These are phyloP conservation scores for Tachypleus tridentatus DNA, from an alignment of 1,140 invertebrate genomes.

Conservation along the genomic window DNA sequence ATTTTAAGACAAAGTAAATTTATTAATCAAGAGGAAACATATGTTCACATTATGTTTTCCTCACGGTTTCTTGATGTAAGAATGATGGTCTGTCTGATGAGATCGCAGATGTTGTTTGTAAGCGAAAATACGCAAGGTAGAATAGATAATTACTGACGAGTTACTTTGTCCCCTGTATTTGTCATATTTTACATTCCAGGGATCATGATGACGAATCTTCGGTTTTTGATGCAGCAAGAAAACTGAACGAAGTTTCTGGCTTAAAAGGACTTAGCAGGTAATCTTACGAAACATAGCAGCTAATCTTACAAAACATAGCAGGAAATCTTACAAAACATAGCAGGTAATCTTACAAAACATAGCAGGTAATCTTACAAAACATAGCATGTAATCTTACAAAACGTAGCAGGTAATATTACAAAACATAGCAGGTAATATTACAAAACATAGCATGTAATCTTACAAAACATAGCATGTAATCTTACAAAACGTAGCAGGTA, in stretches of 20 bases:
- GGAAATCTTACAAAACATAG: neutral
- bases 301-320: neutral
- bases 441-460: conserved; percentile 36
- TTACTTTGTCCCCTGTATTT: neutral
- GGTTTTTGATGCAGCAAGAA: conserved; percentile 84
- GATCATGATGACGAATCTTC: conserved; percentile 92
- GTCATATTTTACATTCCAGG: conserved; percentile 34
- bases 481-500: neutral
- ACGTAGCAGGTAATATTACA: neutral
- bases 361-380: neutral
- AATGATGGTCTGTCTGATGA: too few relatives aligned
- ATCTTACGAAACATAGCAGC: neutral
- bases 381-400: neutral
- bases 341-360: neutral
- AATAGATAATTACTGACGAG: neutral
- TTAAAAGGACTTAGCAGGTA: conserved; percentile 66
- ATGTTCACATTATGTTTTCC: neutral
- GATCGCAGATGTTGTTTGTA: too few relatives aligned
- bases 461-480: neutral
- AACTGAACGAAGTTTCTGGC: conserved; percentile 82
- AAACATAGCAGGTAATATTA: neutral
- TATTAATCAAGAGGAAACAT: neutral
- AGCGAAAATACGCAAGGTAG: too few relatives aligned
- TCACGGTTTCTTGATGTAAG: neutral
- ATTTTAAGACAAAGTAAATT: neutral